Conservation (phyloP, 1,140 invertebrate genomes). For the Alviniconcha marisindica region DNA sequence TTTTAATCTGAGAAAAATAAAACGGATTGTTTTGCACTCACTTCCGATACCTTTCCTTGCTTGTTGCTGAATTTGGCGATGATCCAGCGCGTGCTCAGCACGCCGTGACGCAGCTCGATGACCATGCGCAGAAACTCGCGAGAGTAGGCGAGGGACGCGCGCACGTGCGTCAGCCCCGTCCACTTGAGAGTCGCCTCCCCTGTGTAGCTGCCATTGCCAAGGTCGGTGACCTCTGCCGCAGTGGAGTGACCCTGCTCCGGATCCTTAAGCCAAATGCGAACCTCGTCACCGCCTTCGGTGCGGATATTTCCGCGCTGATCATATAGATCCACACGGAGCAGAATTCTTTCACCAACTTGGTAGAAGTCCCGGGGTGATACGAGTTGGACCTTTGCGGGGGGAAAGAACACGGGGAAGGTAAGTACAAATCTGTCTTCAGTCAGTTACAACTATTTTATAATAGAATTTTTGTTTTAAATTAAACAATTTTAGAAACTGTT, state of each 20-base stretch:
- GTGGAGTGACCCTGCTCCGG: not conserved
- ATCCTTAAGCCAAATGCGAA: slow-evolving; percentile 33
- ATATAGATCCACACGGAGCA: slow-evolving; percentile 6
- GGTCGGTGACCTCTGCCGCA: slow-evolving; percentile 18
- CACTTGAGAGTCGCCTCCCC: slow-evolving; percentile 21
- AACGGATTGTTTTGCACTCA: not conserved
- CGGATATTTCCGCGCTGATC: slow-evolving; percentile 4
- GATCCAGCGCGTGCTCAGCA: not conserved
- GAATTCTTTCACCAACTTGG: not conserved
- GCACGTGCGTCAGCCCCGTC: slow-evolving; percentile 1
- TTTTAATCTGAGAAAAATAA: too few relatives aligned
- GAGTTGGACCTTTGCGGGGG: not conserved
- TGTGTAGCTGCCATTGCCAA: slow-evolving; percentile 33
- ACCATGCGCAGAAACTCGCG: slow-evolving; percentile 27
- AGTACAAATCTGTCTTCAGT: too few relatives aligned
- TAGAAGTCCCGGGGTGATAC: not conserved
- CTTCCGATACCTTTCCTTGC: not conserved
- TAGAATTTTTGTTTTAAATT: too few relatives aligned
- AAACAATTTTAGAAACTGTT: too few relatives aligned
- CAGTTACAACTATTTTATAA: too few relatives aligned
- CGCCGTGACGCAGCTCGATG: slow-evolving; percentile 4
- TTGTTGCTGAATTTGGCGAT: not conserved
- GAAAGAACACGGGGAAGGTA: not conserved
- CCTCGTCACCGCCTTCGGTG: slow-evolving; percentile 10
- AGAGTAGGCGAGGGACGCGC: slow-evolving; percentile 25